A percentile compares a stretch with the other conserved stretches of the same genome.
These are phyloP conservation scores for Vanessa cardui DNA, from an alignment of 2,888 invertebrate species.

Conservation along the genomic window DNA sequence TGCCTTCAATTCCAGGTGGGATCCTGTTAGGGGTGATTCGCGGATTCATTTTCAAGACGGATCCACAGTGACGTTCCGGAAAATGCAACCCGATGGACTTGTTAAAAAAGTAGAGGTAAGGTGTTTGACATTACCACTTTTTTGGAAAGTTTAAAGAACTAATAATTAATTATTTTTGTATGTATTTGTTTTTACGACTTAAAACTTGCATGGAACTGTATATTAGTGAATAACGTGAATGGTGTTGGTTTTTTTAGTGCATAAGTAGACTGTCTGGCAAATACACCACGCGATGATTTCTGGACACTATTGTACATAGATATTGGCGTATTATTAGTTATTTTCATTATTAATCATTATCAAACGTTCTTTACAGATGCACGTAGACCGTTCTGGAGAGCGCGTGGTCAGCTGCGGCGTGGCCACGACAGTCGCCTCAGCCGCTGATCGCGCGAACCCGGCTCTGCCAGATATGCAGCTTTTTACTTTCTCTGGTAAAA, in stretches of 20 bases:
- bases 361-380: background rate
- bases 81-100: conserved; percentile 7
- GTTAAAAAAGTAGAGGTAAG: conserved; percentile 12
- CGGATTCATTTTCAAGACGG: conserved; percentile 22
- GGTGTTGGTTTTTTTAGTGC: no score
- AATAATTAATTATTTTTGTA: background rate
- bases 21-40: conserved; percentile 10
- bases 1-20: background rate
- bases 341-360: no score
- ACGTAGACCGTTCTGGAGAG: conserved; percentile 1
- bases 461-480: conserved; percentile 7
- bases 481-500: conserved; percentile 34
- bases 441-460: background rate
- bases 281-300: no score
- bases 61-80: conserved; percentile 16
- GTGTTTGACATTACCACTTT: background rate
- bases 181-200: background rate
- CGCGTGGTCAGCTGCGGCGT: conserved; percentile 7
- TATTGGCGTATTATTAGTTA: no score
- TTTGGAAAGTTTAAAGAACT: no score
- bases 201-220: no score
- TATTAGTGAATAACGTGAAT: no score
- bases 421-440: background rate
- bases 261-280: no score
- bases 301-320: no score